phyloP scores from a whole-genome alignment of 2,888 invertebrate genomes.

The Drosophila hamatofila region DNA sequence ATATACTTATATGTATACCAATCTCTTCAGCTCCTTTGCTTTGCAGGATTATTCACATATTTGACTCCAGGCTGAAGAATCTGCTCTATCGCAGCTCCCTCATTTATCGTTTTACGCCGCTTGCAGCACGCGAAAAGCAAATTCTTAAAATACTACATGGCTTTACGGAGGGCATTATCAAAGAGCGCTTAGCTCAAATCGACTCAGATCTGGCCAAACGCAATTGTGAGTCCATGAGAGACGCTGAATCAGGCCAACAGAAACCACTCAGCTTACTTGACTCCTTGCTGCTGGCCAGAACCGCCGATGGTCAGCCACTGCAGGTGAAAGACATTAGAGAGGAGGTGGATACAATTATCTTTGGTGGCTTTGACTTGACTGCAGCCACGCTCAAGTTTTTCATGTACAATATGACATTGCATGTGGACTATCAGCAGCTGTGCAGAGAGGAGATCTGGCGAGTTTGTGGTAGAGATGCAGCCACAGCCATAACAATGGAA shows the following conservation, averaged over 20 bases:
- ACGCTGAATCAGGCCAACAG: conserved; percentile 19
- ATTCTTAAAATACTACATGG: conserved; percentile 50
- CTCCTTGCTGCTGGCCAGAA: conserved; percentile 47
- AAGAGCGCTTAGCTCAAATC: conserved; percentile 43
- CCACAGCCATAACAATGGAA: conserved; percentile 41
- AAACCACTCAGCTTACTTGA: conserved; percentile 44
- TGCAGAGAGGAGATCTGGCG: conserved; percentile 69
- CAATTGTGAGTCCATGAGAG: conserved; percentile 18
- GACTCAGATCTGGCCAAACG: conserved; percentile 39
- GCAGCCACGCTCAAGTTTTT: conserved; percentile 65
- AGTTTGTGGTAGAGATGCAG: conserved; percentile 60
- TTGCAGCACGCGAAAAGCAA: conserved; percentile 46
- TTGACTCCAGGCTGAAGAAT: conserved; percentile 51
- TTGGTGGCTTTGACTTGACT: conserved; percentile 73
- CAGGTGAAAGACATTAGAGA: conserved; percentile 62
- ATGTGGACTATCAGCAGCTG: conserved; percentile 59
- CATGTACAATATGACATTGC: conserved; percentile 70
- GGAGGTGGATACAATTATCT: conserved; percentile 71
- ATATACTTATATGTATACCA: too few relatives aligned
- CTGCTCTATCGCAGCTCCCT: conserved; percentile 50
- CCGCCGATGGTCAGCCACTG: conserved; percentile 45
- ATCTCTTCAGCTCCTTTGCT: neutral
- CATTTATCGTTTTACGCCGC: conserved; percentile 38
- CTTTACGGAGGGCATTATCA: conserved; percentile 63
- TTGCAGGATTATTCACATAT: conserved; percentile 50